Evolutionary conservation across 1,140 invertebrate genomes (phyloP), one percentile per base, ranked within the genome.

Genomic region (Drepana arcuata): DNA sequence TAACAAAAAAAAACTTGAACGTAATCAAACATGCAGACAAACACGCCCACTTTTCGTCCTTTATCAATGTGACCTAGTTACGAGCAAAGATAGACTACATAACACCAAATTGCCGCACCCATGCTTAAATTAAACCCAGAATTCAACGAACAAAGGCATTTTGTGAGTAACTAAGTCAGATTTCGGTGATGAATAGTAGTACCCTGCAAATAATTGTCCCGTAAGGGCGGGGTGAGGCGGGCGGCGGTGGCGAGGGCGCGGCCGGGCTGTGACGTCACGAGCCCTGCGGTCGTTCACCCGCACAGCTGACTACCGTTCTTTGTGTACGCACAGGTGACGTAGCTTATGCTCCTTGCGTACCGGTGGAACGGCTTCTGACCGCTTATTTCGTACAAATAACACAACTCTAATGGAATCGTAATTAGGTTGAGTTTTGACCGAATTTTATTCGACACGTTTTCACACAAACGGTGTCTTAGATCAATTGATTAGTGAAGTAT

Each of bases 131-230:
- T 10, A 10, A 2, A 2, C 24, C 24, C 24, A 26, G 10, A 26
- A 26, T 21, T 21, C 28, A 16, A 40, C 45, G 34, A 30, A 51
- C 34, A 51, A 48, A 41, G 37, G 41, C 47, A 47, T 46, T 42
- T 52, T 40, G 34, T 42, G 30, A 47, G 18, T 16, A 29, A 30
- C 37, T 31, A 39, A 35, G n/a, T n/a, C n/a, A n/a, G n/a, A n/a
- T n/a, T n/a, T n/a, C 45, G 35, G 39, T 67, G 67, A 70, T 67
- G 63, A 67, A 67, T 67, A 60, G 63, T 49, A 53, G 63, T 49
- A 53, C 57, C 45, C 63, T 70, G 66, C 66, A 65, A 62, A 67
- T 67, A 67, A 67, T 70, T 67, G 67, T 60, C 58, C 45, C 48
- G 42, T 39, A 31, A 29, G 41, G 40, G 40, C 35, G 15, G 39